Evolutionary conservation across 2,113 vertebrate genomes (phyloP).

Genomic region (Athene noctua): DNA sequence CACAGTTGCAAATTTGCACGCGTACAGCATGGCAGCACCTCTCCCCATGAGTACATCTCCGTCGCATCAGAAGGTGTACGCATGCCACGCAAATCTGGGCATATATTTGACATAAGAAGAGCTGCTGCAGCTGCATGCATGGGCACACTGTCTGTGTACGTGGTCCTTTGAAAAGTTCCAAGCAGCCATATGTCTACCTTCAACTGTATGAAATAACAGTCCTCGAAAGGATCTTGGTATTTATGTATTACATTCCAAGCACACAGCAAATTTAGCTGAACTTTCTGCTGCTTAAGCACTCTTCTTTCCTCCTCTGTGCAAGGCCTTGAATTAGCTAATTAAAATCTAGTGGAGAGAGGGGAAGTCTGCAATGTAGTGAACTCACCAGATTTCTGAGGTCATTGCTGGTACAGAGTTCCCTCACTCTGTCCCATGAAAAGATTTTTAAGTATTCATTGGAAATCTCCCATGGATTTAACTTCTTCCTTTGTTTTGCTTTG

Average conservation of each 20-base stretch:
- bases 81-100: not conserved
- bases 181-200: not conserved
- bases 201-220: not conserved
- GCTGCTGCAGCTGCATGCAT: too few relatives aligned
- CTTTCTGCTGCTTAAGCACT: constrained; percentile 57
- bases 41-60: fast-evolving
- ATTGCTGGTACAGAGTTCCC: constrained; percentile 52
- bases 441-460: constrained; percentile 73
- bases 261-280: constrained; percentile 23
- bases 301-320: constrained; percentile 25
- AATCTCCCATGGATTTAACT: constrained; percentile 76
- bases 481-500: constrained; percentile 77
- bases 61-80: fast-evolving
- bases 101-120: fast-evolving
- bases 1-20: not conserved
- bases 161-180: not conserved
- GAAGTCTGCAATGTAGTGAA: constrained; percentile 14
- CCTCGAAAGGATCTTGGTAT: not conserved
- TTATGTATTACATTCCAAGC: constrained; percentile 22
- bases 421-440: constrained; percentile 64
- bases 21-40: not conserved
- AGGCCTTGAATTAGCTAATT: constrained; percentile 57
- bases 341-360: constrained; percentile 16
- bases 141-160: too few relatives aligned
- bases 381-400: constrained; percentile 58